Base-by-base conservation (phyloP, 2,113 vertebrate genomes). In the Sisor rabdophorus region DNA sequence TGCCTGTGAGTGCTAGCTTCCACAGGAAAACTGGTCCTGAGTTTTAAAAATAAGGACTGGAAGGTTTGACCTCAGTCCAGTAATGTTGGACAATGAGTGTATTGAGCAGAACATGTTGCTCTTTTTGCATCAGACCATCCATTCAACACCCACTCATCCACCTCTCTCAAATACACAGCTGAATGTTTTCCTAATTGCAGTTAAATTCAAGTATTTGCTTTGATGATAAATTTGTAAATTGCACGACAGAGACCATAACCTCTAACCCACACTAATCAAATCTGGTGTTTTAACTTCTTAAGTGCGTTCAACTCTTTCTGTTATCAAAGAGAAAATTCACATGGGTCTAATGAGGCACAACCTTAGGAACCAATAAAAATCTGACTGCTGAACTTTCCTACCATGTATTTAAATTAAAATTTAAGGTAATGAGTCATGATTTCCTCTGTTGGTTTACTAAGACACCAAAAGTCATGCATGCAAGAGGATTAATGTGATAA, bases 31-130 rank as follows among this genome's bases (percentile, higher is more conserved):
- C 30, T 36, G 53, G 61, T 68, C 54, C 32, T 68, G 30, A 78
- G 75, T 61, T 54, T 71, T 78, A 85, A 84, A 86, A 85, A 80
- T 75, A 82, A 30, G 63, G 20, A 47, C 71, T 71, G 68, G 83
- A 76, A 58, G 77, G 76, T 75, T 71, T 53, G 79, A 79, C 75
- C 67, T 84, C 73, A 75, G 79, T 65, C 60, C 61, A 56, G 77
- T 70, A 74, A 80, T 75, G 50, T 54, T 73, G 83, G 77, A 88
- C 88, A 89, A 87, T 84, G 72, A 67, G 74, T 36, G 75, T 68
- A 87, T 80, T 89, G 81, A 87, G 26, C 73, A 77, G 20, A 72
- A 80, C 73, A 58, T 22, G 74, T 73, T 76, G 73, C 82, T 69
- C 74, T 70, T 64, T 80, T 32, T 76, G 73, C 56, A 60, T 61